Percentiles rank a stretch among this genome's conserved stretches.
Conservation (phyloP, 2,888 invertebrate species). For the Aphrophora alni region DNA sequence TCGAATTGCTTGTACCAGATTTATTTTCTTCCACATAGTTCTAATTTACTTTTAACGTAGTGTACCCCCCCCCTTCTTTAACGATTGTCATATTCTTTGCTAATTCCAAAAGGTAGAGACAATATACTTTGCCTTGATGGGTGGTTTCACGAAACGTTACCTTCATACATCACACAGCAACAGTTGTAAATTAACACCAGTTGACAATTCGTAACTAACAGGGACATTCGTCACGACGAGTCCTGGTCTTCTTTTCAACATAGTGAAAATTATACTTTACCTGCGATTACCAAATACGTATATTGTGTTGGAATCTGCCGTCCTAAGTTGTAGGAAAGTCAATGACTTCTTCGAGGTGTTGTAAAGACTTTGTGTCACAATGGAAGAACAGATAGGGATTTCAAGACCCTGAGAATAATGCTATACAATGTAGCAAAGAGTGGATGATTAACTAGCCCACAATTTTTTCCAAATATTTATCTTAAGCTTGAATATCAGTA, state of each 20-base stretch:
- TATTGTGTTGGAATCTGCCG: neutral
- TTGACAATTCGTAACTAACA: neutral
- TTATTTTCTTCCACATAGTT: too few species aligned
- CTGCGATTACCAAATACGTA: neutral
- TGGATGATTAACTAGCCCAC: too few species aligned
- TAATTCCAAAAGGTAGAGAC: neutral
- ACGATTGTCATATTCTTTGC: too few species aligned
- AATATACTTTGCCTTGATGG: neutral
- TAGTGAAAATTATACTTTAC: neutral
- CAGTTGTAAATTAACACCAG: neutral
- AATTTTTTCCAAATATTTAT: too few species aligned
- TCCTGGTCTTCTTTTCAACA: neutral
- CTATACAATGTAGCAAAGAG: too few species aligned
- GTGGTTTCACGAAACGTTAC: neutral
- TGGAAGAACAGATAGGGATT: too few species aligned
- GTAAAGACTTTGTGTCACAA: too few species aligned
- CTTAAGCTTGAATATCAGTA: too few species aligned
- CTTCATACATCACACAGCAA: neutral
- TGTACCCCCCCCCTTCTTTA: too few species aligned
- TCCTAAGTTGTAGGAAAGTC: neutral
- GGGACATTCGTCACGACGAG: neutral
- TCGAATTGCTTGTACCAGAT: too few species aligned
- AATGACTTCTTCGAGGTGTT: neutral
- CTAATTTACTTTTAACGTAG: too few species aligned
- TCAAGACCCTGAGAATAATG: too few species aligned